A percentile compares a stretch with the other conserved stretches of the same genome.
Evolutionary conservation across 2,113 vertebrate species (phyloP).

Genomic region (Haemorhous mexicanus): DNA sequence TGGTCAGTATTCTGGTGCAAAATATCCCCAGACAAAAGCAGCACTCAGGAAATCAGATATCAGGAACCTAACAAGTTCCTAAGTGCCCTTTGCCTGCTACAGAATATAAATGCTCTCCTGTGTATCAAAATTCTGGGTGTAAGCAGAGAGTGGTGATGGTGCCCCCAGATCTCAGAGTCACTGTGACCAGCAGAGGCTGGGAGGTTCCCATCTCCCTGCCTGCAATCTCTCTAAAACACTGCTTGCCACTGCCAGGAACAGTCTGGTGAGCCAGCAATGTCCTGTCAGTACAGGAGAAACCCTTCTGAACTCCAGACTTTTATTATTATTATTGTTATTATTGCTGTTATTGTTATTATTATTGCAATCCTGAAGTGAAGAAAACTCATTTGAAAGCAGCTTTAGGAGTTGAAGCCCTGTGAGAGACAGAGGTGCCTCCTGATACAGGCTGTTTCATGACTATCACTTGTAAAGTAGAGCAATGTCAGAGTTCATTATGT

Average conservation of each 20-base stretch:
- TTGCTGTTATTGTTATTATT: neutral
- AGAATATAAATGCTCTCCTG: fast-evolving
- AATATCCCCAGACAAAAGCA: neutral
- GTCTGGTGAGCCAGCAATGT: neutral
- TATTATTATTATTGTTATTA: neutral
- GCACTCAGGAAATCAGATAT: neutral
- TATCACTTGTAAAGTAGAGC: neutral
- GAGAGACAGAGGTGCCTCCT: neutral
- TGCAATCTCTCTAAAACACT: neutral
- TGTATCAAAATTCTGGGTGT: neutral
- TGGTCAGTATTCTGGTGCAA: neutral
- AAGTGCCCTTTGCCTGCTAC: neutral
- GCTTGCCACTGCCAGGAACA: neutral
- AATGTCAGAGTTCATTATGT: neutral
- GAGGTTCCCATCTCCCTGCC: neutral
- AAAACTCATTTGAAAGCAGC: neutral
- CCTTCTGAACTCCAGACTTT: neutral
- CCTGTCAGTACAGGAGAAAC: neutral
- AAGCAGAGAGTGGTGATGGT: fast-evolving
- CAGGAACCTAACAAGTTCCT: neutral
- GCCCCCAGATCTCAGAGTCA: neutral
- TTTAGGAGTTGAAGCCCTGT: neutral
- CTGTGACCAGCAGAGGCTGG: neutral
- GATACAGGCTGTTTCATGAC: neutral
- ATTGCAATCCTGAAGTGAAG: neutral